Conservation (phyloP, 1,140 invertebrate genomes). For the Drosophila ogumai region DNA sequence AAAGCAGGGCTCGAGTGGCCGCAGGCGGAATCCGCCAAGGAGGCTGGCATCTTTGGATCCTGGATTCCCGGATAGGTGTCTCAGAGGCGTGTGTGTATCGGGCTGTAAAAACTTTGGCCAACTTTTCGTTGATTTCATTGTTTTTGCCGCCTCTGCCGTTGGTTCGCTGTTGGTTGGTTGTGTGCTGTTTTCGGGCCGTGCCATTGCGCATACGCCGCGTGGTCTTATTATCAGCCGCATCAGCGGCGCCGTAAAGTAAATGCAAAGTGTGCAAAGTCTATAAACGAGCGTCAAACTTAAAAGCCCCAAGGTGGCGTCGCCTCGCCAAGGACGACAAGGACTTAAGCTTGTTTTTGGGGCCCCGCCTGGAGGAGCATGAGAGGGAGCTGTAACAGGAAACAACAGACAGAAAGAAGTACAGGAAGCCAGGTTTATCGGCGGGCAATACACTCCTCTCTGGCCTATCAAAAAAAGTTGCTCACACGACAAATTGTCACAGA, state of each 20-base stretch:
- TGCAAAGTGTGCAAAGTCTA: constrained; percentile 83
- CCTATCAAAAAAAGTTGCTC: constrained; percentile 79
- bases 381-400: not conserved
- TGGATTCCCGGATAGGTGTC: constrained; percentile 26
- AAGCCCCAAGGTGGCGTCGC: constrained; percentile 76
- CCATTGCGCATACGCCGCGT: constrained; percentile 75
- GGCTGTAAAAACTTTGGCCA: constrained; percentile 75
- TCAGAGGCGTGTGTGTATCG: constrained; percentile 69
- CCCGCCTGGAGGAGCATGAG: constrained; percentile 2
- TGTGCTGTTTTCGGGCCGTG: constrained; percentile 34
- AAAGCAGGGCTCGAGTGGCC: constrained; percentile 56
- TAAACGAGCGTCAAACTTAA: constrained; percentile 83
- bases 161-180: not conserved
- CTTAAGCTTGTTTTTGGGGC: constrained; percentile 48
- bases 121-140: constrained; percentile 60
- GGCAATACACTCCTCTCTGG: constrained; percentile 29
- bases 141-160: constrained; percentile 9
- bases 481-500: constrained; percentile 75
- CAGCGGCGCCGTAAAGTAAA: constrained; percentile 81
- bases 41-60: constrained; percentile 20
- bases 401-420: constrained; percentile 18
- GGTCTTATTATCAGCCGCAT: constrained; percentile 81
- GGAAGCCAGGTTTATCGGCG: constrained; percentile 62
- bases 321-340: constrained; percentile 66
- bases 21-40: constrained; percentile 47